These are phyloP conservation scores for Phycodurus eques DNA, from an alignment of 2,113 vertebrate species.

Conservation along the genomic window DNA sequence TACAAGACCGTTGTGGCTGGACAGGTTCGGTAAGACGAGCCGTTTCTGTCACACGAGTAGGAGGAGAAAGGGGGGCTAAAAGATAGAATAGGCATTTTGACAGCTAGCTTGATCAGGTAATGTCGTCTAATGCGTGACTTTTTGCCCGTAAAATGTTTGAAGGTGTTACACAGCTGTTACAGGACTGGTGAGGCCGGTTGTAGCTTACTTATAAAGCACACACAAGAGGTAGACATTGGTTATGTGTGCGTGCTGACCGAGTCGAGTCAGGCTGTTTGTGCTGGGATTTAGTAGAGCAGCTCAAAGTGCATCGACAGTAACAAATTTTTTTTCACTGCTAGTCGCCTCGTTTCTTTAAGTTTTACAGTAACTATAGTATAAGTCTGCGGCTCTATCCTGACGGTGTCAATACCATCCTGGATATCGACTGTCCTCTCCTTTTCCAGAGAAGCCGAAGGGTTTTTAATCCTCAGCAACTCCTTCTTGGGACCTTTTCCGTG, in stretches of 20 bases:
- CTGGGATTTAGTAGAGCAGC: slow-evolving; percentile 25
- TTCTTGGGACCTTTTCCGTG: background rate
- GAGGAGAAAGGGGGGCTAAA: slow-evolving; percentile 23
- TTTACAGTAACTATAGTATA: background rate
- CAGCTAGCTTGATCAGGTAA: slow-evolving; percentile 54
- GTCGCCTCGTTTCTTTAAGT: background rate
- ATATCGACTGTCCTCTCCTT: background rate
- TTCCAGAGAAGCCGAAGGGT: slow-evolving; percentile 13
- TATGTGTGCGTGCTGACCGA: slow-evolving; percentile 17
- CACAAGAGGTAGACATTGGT: slow-evolving; percentile 2
- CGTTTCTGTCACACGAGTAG: slow-evolving; percentile 57
- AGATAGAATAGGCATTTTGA: slow-evolving; percentile 47
- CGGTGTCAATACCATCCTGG: slow-evolving; percentile 24
- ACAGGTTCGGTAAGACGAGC: slow-evolving; percentile 14
- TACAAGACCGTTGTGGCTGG: background rate
- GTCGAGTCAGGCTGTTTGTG: slow-evolving; percentile 1
- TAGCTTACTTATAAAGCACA: background rate
- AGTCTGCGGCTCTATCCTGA: slow-evolving; percentile 10
- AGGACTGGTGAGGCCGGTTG: background rate
- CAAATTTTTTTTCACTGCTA: background rate
- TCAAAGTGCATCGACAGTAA: slow-evolving; percentile 25
- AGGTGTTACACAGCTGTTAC: background rate
- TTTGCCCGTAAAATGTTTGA: background rate
- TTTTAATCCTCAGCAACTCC: slow-evolving; percentile 12
- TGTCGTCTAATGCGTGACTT: background rate